Percentiles rank a stretch among this genome's conserved stretches.
These are phyloP conservation scores for Rhagophthalmus giganteus DNA, from an alignment of 2,888 invertebrate genomes.

Conservation along the genomic window DNA sequence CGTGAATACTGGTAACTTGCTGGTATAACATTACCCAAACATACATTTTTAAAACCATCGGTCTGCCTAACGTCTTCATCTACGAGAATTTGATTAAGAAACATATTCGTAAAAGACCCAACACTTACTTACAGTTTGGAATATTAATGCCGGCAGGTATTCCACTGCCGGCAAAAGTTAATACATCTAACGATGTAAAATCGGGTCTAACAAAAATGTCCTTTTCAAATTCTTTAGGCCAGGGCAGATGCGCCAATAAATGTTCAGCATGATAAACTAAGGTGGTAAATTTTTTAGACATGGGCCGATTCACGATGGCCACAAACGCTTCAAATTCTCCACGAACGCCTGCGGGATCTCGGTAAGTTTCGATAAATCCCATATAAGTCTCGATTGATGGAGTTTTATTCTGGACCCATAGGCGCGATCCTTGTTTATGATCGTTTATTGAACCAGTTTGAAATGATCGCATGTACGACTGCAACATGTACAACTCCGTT, in stretches of 20 bases:
- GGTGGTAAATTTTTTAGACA: constrained; percentile 83
- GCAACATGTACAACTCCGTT: constrained; percentile 79
- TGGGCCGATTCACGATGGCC: too few relatives aligned
- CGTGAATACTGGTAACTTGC: constrained; percentile 77
- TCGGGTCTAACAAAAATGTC: too few relatives aligned
- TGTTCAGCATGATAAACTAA: constrained; percentile 82
- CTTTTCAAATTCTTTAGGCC: too few relatives aligned
- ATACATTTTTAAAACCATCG: constrained; percentile 97
- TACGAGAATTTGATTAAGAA: constrained; percentile 51
- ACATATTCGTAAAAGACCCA: not conserved
- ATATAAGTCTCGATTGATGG: constrained; percentile 96
- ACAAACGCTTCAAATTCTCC: too few relatives aligned
- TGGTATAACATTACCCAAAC: constrained; percentile 91
- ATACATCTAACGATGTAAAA: constrained; percentile 92
- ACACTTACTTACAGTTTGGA: constrained; percentile 80
- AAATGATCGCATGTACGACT: constrained; percentile 87
- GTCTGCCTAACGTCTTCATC: constrained; percentile 96
- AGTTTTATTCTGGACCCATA: constrained; percentile 90
- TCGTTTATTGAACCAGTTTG: constrained; percentile 68
- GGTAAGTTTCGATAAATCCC: too few relatives aligned
- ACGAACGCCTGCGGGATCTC: too few relatives aligned
- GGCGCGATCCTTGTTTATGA: too few relatives aligned
- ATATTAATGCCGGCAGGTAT: too few relatives aligned
- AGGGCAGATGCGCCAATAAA: constrained; percentile 75
- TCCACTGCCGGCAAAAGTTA: too few relatives aligned